phyloP scores from a whole-genome alignment of 2,888 invertebrate genomes.

The Pimpla rufipes region DNA sequence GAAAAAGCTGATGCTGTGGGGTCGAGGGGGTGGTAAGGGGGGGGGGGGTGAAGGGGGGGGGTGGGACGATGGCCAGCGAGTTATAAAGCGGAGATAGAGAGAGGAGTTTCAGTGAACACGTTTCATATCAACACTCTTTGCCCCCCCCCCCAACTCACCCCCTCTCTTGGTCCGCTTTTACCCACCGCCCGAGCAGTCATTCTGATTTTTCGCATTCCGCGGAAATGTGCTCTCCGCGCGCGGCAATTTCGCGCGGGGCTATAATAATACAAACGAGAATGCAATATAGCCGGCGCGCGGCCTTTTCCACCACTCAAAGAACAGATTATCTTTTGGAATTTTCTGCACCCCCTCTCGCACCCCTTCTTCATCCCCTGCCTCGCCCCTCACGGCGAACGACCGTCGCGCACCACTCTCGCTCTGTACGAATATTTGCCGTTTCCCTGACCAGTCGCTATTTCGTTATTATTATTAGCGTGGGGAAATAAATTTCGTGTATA shows the following conservation, averaged over 20 bases:
- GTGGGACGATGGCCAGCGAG: not conserved
- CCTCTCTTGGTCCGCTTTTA: not conserved
- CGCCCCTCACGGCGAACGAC: no score
- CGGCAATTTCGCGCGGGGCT: constrained; percentile 24
- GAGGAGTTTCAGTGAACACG: constrained; percentile 22
- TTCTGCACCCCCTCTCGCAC: not conserved
- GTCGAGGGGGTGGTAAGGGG: constrained; percentile 1
- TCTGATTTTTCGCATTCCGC: constrained; percentile 25
- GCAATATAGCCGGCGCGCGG: constrained; percentile 4
- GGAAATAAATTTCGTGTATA: constrained; percentile 53
- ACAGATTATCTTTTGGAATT: constrained; percentile 35
- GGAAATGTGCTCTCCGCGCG: not conserved
- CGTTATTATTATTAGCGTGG: constrained; percentile 62
- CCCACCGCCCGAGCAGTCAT: not conserved
- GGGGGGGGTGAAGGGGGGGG: constrained; percentile 1
- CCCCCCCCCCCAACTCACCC: no score
- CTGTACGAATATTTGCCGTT: no score
- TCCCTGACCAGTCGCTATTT: constrained; percentile 13
- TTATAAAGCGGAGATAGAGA: constrained; percentile 14
- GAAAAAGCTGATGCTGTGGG: constrained; percentile 12
- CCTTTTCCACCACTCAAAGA: not conserved
- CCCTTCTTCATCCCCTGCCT: constrained; percentile 1
- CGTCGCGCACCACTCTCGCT: no score
- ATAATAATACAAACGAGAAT: constrained; percentile 22
- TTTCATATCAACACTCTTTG: constrained; percentile 18